Base-by-base conservation (phyloP, 2,113 vertebrate genomes). In the Serilophus lunatus region DNA sequence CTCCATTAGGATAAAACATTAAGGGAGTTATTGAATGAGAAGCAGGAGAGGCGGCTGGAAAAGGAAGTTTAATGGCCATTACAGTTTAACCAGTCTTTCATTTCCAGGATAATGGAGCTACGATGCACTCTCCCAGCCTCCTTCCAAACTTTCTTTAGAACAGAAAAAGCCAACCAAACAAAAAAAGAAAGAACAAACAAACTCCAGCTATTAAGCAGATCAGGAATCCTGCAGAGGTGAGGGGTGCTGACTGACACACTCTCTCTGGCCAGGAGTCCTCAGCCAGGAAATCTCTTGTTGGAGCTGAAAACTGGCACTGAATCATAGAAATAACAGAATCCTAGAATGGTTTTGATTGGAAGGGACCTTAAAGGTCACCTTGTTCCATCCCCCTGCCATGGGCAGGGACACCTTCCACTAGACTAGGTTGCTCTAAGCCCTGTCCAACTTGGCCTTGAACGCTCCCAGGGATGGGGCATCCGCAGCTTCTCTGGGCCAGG, bases 1-100 rank as follows among this genome's bases (percentile, higher is more conserved):
- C 82, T 97, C 95, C 94, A 97, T 97, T 97, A 97, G 92, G 93
- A 96, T 89, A 91, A 97, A 97, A 95, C 92, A 95, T 97, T 93
- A 97, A 83, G 75, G 84, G 91, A 96, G 94, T 96, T 95, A 96
- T 8, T 93, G 95, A 97, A 96, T 87, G 88, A 95, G 90, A 82
- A 94, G 94, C 69, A 66, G 89, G 93, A 92, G 56, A 94, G 33
- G 70, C 51, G 94, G 96, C 47, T 86, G 96, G 75, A 69, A 89
- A 86, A 90, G 47, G 20, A 82, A 82, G 85, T 81, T 59, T 97
- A 95, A 97, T 96, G 85, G 95, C 56, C 59, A 50, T 79, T 92
- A 85, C 4, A 50, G 68, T 90, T 91, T 49, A 88, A 90, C 68
- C 28, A n/a, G 35, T 79, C 72, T 83, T 78, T 86, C 65, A 83